phyloP scores from a whole-genome alignment of 2,797 vertebrate species.

The Coregonus suidteri region DNA sequence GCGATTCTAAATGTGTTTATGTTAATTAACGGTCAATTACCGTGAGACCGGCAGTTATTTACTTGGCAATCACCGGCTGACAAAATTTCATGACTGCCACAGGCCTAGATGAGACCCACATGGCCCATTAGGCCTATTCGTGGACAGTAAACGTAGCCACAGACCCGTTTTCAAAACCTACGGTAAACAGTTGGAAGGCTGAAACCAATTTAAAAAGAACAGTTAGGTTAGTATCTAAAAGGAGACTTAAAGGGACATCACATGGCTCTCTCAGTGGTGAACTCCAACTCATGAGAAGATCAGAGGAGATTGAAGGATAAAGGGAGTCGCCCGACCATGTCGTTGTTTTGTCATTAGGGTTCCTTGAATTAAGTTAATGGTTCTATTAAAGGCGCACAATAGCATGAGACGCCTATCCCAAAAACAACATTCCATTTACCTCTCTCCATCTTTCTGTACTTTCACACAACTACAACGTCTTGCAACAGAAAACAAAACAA shows the following conservation, averaged over 20 bases:
- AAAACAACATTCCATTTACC: conserved; percentile 32
- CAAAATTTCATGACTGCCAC: too few relatives aligned
- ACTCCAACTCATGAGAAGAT: neutral
- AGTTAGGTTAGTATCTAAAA: neutral
- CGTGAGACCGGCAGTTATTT: too few relatives aligned
- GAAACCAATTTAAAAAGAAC: conserved; percentile 30
- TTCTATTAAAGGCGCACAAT: conserved; percentile 40
- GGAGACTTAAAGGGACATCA: neutral
- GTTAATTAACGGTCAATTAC: too few relatives aligned
- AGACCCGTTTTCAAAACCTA: conserved; percentile 4
- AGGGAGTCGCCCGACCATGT: conserved; percentile 23
- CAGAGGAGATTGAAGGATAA: conserved; percentile 9
- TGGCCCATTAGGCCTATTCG: conserved; percentile 19
- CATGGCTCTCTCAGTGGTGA: neutral
- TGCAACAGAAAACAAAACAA: too few relatives aligned
- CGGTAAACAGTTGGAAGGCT: conserved; percentile 9
- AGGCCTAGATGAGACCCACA: conserved; percentile 26
- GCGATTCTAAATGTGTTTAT: too few relatives aligned
- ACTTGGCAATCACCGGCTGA: too few relatives aligned
- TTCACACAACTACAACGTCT: neutral
- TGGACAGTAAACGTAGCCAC: conserved; percentile 32
- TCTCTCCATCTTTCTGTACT: conserved; percentile 1
- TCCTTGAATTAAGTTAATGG: conserved; percentile 27
- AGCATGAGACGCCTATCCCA: conserved; percentile 38
- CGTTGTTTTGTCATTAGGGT: conserved; percentile 42